phyloP scores from a whole-genome alignment of 1,140 invertebrate genomes.

The Manduca sexta region DNA sequence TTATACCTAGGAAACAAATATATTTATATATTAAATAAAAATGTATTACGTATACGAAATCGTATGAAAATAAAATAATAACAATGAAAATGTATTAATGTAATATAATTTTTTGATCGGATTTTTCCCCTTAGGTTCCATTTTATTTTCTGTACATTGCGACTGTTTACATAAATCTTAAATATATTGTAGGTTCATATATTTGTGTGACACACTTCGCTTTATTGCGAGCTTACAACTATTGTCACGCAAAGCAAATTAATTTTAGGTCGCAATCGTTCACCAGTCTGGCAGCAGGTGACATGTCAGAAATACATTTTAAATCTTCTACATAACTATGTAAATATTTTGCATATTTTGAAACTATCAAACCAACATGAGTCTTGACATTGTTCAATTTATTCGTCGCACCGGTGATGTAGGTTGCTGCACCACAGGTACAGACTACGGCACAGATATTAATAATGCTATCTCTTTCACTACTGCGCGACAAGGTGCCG shows the following conservation, averaged over 20 bases:
- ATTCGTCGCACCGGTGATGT: conserved; percentile 53
- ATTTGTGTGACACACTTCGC: background rate
- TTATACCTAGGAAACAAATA: no score
- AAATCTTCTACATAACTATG: conserved; percentile 6
- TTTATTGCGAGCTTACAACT: background rate
- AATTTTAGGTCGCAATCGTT: background rate
- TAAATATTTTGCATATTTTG: conserved; percentile 53
- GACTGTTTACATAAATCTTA: no score
- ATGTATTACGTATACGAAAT: no score
- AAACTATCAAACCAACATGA: conserved; percentile 47
- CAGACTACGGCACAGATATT: conserved; percentile 20
- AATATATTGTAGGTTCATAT: no score
- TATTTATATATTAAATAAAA: no score
- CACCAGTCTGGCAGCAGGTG: background rate
- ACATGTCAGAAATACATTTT: background rate
- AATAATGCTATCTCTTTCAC: conserved; percentile 31
- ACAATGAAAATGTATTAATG: no score
- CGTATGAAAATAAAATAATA: no score
- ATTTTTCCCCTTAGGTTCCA: no score
- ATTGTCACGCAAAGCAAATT: conserved; percentile 2
- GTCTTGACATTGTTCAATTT: conserved; percentile 56
- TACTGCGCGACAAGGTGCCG: background rate
- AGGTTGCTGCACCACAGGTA: conserved; percentile 66
- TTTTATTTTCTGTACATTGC: no score
- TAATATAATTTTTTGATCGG: no score